Conservation (phyloP, 2,888 invertebrate genomes). For the Pecten maximus region DNA sequence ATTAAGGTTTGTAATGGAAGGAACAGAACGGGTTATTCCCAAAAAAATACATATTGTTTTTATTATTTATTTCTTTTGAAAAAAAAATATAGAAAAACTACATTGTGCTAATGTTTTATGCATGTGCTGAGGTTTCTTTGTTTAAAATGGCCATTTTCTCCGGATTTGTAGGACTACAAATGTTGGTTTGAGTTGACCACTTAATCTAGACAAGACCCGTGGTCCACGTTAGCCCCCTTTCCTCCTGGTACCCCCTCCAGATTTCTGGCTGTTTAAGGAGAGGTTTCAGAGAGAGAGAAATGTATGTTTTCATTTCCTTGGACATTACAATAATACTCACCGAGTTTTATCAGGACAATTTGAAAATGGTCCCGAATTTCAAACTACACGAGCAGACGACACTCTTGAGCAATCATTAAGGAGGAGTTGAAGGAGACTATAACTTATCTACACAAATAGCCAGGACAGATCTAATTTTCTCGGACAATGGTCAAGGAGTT, state of each 20-base stretch:
- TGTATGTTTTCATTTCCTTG: background rate
- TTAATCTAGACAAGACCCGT: background rate
- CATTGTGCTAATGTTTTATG: background rate
- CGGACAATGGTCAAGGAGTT: background rate
- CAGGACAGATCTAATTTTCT: background rate
- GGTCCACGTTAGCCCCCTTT: background rate
- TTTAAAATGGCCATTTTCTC: background rate
- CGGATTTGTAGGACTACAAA: background rate
- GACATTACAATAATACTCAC: background rate
- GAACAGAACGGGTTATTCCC: background rate
- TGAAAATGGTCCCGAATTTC: background rate
- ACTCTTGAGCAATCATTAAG: background rate
- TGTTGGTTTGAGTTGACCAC: background rate
- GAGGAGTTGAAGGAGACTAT: background rate
- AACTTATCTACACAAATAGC: background rate
- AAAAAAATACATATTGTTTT: background rate
- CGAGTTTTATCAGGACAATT: background rate
- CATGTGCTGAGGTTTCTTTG: background rate
- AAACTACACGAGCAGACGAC: background rate
- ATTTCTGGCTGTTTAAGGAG: background rate
- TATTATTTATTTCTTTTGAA: background rate
- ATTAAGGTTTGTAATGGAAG: background rate
- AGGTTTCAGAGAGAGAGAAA: background rate
- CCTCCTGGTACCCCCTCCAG: background rate
- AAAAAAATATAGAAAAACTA: background rate